Evolutionary conservation across 2,888 invertebrate species (phyloP), one percentile per base, ranked within the genome.

Genomic region (Hypolimnas misippus): DNA sequence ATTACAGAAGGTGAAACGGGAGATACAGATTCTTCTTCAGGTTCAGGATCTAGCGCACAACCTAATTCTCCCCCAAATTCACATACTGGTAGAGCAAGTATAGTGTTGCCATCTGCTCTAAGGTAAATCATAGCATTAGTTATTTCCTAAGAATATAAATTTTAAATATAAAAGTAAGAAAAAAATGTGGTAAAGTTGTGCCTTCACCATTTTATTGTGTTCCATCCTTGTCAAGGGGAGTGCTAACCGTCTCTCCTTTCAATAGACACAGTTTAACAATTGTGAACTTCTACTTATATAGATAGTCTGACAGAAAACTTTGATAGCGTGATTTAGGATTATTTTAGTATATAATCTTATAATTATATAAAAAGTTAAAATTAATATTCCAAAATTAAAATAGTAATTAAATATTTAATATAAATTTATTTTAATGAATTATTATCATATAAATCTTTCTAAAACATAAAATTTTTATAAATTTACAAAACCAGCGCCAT

Each of bases 11-110:
- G 79, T 17, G 86, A 86, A 70, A 86, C 89, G 42, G 88, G 81
- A 33, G 93, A 93, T 74, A 90, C 92, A 56, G 93, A 93, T 70
- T 92, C 93, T 3, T 92, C 90, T 4, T 87, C 88, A 19, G 91
- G 85, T 61, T 87, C 87, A 3, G 80, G 82, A 5, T 81, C 83
- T 1, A 89, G 89, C 69, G 77, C 77, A 74, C 87, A 73, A 79
- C 82, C 89, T 71, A 74, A 83, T 76, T 74, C 89, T 67, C 79
- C 92, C 78, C 86, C 85, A 31, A 81, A 80, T 29, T 69, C 75
- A 46, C 78, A 80, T 16, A 60, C 74, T 31, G 85, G 87, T 17
- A 78, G 88, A 25, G 89, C 89, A 10, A 84, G 83, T 57, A 86
- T 90, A 73, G 65, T 79, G 1, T 72, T 90, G 58, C 89, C 89